These are phyloP conservation scores for Hycleus phaleratus DNA, from an alignment of 1,140 invertebrate species.

Conservation along the genomic window DNA sequence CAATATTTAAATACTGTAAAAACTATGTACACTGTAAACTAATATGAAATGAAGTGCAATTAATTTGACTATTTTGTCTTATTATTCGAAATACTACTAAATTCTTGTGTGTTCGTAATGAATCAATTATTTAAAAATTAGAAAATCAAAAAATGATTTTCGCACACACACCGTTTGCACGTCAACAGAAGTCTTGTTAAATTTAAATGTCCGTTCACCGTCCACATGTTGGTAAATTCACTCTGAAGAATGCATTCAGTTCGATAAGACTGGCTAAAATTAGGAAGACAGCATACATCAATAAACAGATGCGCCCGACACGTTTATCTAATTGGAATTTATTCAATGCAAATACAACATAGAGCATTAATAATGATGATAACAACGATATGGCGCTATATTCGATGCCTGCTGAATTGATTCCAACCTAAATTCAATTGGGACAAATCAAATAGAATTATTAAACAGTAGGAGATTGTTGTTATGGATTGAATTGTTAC, in stretches of 20 bases:
- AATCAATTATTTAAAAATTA: no score
- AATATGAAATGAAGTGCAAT: no score
- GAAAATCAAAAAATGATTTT: no score
- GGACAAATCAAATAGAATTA: background rate
- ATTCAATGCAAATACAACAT: slow-evolving; percentile 65
- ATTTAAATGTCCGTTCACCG: slow-evolving; percentile 21
- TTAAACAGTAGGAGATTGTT: no score
- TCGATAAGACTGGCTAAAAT: slow-evolving; percentile 75
- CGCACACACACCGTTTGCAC: no score
- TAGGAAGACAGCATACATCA: slow-evolving; percentile 72
- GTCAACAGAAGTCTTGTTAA: no score
- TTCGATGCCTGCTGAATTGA: slow-evolving; percentile 73
- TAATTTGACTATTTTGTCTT: no score
- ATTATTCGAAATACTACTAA: no score
- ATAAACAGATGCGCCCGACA: slow-evolving; percentile 65
- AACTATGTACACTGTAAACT: no score
- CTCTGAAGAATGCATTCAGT: slow-evolving; percentile 76
- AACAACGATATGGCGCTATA: slow-evolving; percentile 75
- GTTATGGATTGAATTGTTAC: slow-evolving; percentile 17
- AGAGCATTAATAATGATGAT: slow-evolving; percentile 69
- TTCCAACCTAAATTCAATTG: slow-evolving; percentile 39
- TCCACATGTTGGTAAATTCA: slow-evolving; percentile 62
- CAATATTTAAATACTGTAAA: no score
- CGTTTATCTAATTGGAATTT: slow-evolving; percentile 72
- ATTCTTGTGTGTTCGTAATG: no score